Base-by-base conservation (phyloP, 2,888 invertebrate genomes). In the Erpobdella octoculata region DNA sequence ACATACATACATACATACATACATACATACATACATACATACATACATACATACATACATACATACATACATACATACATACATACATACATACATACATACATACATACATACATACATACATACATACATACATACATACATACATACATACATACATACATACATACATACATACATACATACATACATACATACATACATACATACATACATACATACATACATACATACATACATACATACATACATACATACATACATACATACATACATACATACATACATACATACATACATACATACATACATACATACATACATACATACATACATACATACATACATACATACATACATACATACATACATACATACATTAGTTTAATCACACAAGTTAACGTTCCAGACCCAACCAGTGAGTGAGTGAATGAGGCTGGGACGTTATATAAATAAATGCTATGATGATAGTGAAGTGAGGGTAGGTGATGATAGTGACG, bases 251-350 rank as follows among this genome's bases (percentile, higher is more conserved):
- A 67, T 46, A 67, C 28, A 67, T 46, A 67, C 28, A 67, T 28
- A 46, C 28, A 67, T 46, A 67, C 28, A 67, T 46, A 67, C 38
- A 68, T 21, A 67, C 64, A 71, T 38, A 67, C 37, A 71, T 38
- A 67, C 41, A 71, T 25, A 67, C 38, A 67, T 38, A 71, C 37
- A 67, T 21, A 71, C 38, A 67, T 38, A 71, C 64, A 67, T 38
- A 71, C 38, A 67, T 25, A 71, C 64, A 67, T 25, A 64, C 64
- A 67, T 38, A 71, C 64, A 67, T 38, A 71, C 37, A 67, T 38
- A 71, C 64, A 37, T 25, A 66, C 64, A 67, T 21, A 65, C 35
- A 70, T 35, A 65, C 36, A 35, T 31, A 64, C 6, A 62, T 33
- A 65, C 35, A 64, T 64, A 64, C 35, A 21, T 28, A 64, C 35